Evolutionary conservation across 2,113 vertebrate genomes (phyloP), one percentile per base, ranked within the genome.

Genomic region (Caracal caracal): DNA sequence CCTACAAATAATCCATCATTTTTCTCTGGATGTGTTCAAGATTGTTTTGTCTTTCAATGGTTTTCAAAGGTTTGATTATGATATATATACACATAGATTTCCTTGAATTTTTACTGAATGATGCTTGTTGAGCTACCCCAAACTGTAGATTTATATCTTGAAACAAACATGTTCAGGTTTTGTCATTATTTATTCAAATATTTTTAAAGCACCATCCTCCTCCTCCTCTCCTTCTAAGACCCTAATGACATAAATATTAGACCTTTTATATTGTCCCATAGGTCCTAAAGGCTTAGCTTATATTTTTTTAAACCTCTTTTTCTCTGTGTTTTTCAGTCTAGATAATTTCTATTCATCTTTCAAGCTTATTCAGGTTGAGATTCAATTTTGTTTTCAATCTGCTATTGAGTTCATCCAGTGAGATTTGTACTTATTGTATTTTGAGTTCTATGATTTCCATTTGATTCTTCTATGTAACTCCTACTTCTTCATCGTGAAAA

Each of bases 381-480:
- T 81, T 73, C 53, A 79, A 65, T 6, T 80, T 89, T n/a, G 40
- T 87, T 12, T 95, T 59, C n/a, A 78, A 35, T 86, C n/a, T 90
- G 28, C 71, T 81, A 22, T 1, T 90, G 80, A 81, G 65, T 10
- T n/a, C 11, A 49, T 33, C 26, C 33, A 15, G 20, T 71, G 43
- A 96, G 16, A 71, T 37, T 95, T 95, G 92, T 96, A 73, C 80
- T 90, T 94, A 43, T 35, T 83, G 1, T 53, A 61, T 66, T 86
- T 96, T 70, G 24, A 73, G 19, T 70, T 90, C 30, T 70, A 70
- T 87, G 40, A 47, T 82, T 82, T 78, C 33, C 17, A 78, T 71
- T 93, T 80, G 15, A 73, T n/a, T 61, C n/a, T 89, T 26, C 35
- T 43, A 22, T 20, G 17, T 70, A 37, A 56, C 49, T 81, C 9